Evolutionary conservation across 2,797 vertebrate species (phyloP).

Genomic region (Clamator glandarius): DNA sequence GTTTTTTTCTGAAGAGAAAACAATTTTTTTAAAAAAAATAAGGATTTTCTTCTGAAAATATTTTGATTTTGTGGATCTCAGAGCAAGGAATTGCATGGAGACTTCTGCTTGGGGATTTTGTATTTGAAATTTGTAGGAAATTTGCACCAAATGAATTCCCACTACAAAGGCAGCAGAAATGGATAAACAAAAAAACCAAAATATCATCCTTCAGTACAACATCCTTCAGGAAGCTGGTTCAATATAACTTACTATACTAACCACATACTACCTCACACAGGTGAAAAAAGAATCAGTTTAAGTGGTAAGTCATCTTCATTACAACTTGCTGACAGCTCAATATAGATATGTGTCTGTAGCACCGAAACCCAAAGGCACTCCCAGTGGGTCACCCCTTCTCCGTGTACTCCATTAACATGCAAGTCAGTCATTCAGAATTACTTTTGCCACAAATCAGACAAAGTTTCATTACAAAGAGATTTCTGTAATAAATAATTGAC

Average conservation of each 20-base stretch:
- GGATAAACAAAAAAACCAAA: neutral
- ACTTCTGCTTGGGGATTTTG: neutral
- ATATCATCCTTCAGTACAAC: neutral
- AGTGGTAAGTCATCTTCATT: neutral
- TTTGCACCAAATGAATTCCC: slow-evolving; percentile 27
- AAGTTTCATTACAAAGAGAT: neutral
- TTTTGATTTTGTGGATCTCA: neutral
- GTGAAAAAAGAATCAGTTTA: neutral
- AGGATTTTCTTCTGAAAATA: neutral
- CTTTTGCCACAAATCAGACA: neutral
- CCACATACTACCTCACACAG: neutral
- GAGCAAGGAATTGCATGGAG: neutral
- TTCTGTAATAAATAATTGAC: neutral
- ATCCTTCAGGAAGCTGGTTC: neutral
- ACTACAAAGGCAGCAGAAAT: neutral
- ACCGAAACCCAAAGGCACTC: neutral
- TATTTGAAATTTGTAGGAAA: neutral
- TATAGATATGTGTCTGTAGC: neutral
- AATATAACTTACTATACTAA: neutral
- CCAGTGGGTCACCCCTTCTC: neutral
- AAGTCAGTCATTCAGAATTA: neutral
- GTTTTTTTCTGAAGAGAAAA: neutral
- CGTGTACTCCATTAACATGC: neutral
- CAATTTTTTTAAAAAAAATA: neutral
- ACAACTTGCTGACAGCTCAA: neutral